Percentiles rank a stretch among this genome's conserved stretches.
These are phyloP conservation scores for Platerodrilus igneus DNA, from an alignment of 2,888 invertebrate genomes.

Conservation along the genomic window DNA sequence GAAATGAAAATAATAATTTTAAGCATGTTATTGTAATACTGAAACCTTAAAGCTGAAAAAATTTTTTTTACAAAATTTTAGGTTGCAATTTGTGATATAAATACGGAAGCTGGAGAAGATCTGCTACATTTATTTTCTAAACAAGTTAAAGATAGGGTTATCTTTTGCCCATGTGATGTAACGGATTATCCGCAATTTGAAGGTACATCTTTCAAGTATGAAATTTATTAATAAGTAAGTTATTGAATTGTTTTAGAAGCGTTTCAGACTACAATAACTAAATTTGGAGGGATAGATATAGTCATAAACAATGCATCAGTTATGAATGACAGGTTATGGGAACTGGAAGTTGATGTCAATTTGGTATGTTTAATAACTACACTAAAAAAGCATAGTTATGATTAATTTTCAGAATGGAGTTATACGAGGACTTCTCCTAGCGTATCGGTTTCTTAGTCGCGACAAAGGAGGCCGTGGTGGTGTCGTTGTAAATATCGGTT, in stretches of 20 bases:
- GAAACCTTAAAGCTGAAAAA: not conserved
- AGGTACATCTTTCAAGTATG: constrained; percentile 48
- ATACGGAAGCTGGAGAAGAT: constrained; percentile 65
- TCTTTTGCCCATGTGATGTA: constrained; percentile 72
- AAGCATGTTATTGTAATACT: not conserved
- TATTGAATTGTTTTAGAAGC: constrained; percentile 55
- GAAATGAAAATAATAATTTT: constrained; percentile 1
- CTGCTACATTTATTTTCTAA: constrained; percentile 61
- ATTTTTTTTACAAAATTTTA: constrained; percentile 37
- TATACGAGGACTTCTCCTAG: constrained; percentile 68
- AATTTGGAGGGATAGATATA: constrained; percentile 69
- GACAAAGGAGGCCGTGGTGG: constrained; percentile 73
- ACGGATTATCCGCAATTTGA: constrained; percentile 75
- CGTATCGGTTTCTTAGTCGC: constrained; percentile 69
- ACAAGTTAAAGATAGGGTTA: constrained; percentile 63
- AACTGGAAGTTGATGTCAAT: constrained; percentile 55
- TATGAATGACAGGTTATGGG: constrained; percentile 44
- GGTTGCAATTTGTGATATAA: constrained; percentile 73
- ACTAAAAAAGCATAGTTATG: not conserved
- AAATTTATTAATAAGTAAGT: constrained; percentile 7
- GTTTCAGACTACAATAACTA: constrained; percentile 66
- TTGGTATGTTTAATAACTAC: constrained; percentile 51
- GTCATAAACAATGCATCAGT: constrained; percentile 52
- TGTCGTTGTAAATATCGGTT: constrained; percentile 71
- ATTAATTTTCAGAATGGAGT: constrained; percentile 62